phyloP scores from a whole-genome alignment of 1,140 invertebrate genomes.

The Ooceraea biroi region DNA sequence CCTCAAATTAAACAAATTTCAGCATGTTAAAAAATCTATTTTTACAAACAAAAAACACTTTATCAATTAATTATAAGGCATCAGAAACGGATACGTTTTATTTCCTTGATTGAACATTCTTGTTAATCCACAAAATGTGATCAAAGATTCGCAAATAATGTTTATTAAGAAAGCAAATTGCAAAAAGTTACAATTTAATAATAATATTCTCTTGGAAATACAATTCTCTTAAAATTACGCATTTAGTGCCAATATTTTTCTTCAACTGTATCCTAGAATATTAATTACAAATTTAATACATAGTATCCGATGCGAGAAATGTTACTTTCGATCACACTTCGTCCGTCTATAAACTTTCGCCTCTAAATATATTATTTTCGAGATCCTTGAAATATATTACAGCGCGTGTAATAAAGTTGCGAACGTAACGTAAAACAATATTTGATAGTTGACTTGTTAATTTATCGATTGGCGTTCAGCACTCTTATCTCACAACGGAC shows the following conservation, averaged over 20 bases:
- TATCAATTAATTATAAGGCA: slow-evolving; percentile 12
- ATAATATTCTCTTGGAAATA: slow-evolving; percentile 18
- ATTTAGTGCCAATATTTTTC: no score
- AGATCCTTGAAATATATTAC: slow-evolving; percentile 7
- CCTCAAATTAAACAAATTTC: slow-evolving; percentile 4
- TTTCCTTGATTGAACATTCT: not conserved
- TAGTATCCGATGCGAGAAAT: not conserved
- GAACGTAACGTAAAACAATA: slow-evolving; percentile 15
- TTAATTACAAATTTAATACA: no score
- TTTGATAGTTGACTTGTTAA: slow-evolving; percentile 25
- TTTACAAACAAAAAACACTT: slow-evolving; percentile 25
- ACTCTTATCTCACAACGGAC: slow-evolving; percentile 54
- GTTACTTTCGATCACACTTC: slow-evolving; percentile 6
- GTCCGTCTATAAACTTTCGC: not conserved
- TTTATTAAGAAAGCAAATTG: slow-evolving; percentile 11
- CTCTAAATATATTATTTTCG: not conserved
- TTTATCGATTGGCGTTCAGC: slow-evolving; percentile 55
- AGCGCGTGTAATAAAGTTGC: not conserved
- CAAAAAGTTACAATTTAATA: slow-evolving; percentile 9
- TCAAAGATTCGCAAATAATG: not conserved
- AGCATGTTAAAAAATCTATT: no score
- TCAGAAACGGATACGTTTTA: not conserved
- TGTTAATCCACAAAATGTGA: slow-evolving; percentile 2
- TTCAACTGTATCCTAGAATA: no score
- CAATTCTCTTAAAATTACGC: not conserved